Evolutionary conservation across 2,888 invertebrate species (phyloP).

Genomic region (Aleiodes testaceus): DNA sequence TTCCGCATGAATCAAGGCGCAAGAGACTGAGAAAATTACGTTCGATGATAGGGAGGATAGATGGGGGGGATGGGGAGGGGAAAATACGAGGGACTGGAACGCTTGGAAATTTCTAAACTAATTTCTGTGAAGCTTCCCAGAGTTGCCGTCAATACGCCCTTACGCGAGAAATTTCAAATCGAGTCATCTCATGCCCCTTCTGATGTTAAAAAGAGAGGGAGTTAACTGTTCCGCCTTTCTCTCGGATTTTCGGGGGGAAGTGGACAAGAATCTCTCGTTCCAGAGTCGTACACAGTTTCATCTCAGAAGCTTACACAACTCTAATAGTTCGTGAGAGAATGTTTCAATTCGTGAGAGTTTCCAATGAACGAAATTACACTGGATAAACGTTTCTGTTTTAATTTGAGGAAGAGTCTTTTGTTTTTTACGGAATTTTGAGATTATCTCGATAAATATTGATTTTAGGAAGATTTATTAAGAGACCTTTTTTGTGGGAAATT

Average conservation of each 20-base stretch:
- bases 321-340: constrained; percentile 10
- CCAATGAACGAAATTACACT: constrained; percentile 41
- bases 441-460: too few relatives aligned
- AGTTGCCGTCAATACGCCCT: constrained; percentile 41
- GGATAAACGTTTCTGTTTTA: constrained; percentile 26
- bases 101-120: constrained; percentile 50
- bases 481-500: too few relatives aligned
- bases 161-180: constrained; percentile 44
- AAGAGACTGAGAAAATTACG: constrained; percentile 35
- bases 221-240: too few relatives aligned
- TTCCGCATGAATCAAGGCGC: constrained; percentile 43
- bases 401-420: too few relatives aligned
- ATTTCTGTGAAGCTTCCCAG: constrained; percentile 43
- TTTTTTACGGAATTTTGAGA: constrained; percentile 11
- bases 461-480: too few relatives aligned
- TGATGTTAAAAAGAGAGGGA: too few relatives aligned
- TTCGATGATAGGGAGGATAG: constrained; percentile 13
- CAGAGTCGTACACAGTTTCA: constrained; percentile 21
- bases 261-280: constrained; percentile 16
- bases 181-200: constrained; percentile 35
- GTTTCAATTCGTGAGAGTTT: constrained; percentile 37
- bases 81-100: constrained; percentile 24
- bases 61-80: constrained; percentile 9
- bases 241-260: background rate
- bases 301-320: constrained; percentile 4